Conservation (phyloP, 2,113 vertebrate genomes). For the Rissa tridactyla region DNA sequence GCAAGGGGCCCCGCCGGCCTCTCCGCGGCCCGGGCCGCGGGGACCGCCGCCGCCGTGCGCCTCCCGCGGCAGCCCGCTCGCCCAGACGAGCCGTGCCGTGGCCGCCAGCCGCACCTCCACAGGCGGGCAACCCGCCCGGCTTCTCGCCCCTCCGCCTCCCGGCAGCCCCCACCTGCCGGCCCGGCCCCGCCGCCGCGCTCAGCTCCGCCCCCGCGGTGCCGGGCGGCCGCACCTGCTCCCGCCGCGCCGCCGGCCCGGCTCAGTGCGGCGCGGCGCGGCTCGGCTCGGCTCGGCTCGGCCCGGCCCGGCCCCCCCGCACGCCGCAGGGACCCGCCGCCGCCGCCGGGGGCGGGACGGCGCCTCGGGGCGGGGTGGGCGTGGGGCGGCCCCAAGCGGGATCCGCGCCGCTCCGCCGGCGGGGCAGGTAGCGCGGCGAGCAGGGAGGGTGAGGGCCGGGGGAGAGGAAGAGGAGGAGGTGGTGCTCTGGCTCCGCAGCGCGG, state of each 20-base stretch:
- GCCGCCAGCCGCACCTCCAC: background rate
- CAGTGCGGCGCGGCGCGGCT: background rate
- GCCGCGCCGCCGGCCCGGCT: background rate
- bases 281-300: background rate
- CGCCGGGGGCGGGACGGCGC: background rate
- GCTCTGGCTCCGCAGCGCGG: background rate
- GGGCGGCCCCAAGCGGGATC: background rate
- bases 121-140: background rate
- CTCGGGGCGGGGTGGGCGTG: background rate
- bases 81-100: background rate
- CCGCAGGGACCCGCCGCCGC: background rate
- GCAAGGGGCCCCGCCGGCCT: background rate
- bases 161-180: background rate
- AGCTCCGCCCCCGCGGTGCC: background rate
- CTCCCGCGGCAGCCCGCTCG: background rate
- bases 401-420: background rate
- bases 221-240: background rate
- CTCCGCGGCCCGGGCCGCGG: background rate
- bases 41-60: background rate
- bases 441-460: too few relatives aligned
- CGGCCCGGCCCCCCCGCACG: background rate
- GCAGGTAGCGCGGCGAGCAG: background rate
- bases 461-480: accelerated
- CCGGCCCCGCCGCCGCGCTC: background rate
- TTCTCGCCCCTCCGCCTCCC: background rate